Evolutionary conservation across 2,113 vertebrate genomes (phyloP), one percentile per base, ranked within the genome.

Genomic region (Falcunculus frontatus): DNA sequence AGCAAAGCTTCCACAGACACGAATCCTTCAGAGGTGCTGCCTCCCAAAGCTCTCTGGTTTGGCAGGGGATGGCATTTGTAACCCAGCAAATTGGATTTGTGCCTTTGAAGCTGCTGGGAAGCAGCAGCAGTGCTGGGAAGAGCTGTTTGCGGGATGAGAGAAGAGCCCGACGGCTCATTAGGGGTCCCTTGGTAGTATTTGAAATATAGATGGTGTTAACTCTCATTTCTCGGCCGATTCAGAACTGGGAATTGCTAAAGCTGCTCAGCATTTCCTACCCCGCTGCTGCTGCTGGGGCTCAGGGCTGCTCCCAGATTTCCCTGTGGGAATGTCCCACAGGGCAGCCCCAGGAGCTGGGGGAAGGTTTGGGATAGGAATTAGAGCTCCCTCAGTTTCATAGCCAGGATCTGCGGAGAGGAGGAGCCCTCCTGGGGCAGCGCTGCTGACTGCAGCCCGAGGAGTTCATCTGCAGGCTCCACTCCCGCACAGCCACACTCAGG

Each of bases 111-210:
- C 17, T 74, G 92, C 79, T 46, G 47, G 82, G 75, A 64, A 80
- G 19, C 26, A 42, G 75, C 29, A 63, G 55, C 46, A 41, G 50
- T 8, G 73, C 84, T 87, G 90, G 73, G 56, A 95, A 87, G 79
- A 68, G 67, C 74, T 52, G 33, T 39, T 53, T 4, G 4, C 70
- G 60, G 57, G 75, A 64, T 44, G 35, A 90, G 50, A 77, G 64
- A 33, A 81, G 73, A 87, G 64, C 20, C n/a, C 55, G 62, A 65
- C 32, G 53, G 13, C 44, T 90, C 83, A 68, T 82, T 92, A 92
- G 53, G 79, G 56, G 69, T 87, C 94, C 74, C 84, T 32, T 26
- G 83, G n/a, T 52, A 23, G 41, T 80, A 86, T 73, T 47, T 80
- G 70, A 83, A 84, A 57, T 85, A 89, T 52, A 52, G 63, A 62